phyloP scores from a whole-genome alignment of 2,888 invertebrate genomes.

The Lysandra bellargus region DNA sequence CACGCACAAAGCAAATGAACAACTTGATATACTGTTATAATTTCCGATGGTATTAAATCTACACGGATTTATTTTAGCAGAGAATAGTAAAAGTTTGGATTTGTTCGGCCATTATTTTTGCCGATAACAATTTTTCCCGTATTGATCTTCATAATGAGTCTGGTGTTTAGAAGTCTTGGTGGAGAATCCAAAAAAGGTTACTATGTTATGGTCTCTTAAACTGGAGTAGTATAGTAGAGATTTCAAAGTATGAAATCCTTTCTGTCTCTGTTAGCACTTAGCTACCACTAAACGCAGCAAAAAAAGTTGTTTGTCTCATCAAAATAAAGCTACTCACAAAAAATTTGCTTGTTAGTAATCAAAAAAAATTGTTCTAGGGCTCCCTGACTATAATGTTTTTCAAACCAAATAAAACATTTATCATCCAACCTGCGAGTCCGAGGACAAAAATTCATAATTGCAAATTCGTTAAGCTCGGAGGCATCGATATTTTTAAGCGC shows the following conservation, averaged over 20 bases:
- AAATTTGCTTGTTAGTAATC: too few species aligned
- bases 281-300: too few species aligned
- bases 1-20: slow-evolving; percentile 13
- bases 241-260: too few species aligned
- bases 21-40: slow-evolving; percentile 11
- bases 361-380: too few species aligned
- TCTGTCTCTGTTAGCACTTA: too few species aligned
- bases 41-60: background rate
- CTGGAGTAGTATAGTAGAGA: background rate
- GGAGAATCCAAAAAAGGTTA: background rate
- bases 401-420: background rate
- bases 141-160: background rate
- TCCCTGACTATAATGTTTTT: background rate
- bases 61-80: background rate
- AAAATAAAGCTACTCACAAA: too few species aligned
- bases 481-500: slow-evolving; percentile 1
- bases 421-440: slow-evolving; percentile 2
- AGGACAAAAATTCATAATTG: slow-evolving; percentile 16
- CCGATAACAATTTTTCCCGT: background rate
- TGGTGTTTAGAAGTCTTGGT: background rate
- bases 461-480: slow-evolving; percentile 2
- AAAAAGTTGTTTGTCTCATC: too few species aligned
- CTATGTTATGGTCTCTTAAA: background rate
- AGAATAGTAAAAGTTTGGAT: background rate
- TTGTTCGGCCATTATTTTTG: background rate